Evolutionary conservation across 2,888 invertebrate genomes (phyloP), one percentile per base, ranked within the genome.

Genomic region (Tipula unca): DNA sequence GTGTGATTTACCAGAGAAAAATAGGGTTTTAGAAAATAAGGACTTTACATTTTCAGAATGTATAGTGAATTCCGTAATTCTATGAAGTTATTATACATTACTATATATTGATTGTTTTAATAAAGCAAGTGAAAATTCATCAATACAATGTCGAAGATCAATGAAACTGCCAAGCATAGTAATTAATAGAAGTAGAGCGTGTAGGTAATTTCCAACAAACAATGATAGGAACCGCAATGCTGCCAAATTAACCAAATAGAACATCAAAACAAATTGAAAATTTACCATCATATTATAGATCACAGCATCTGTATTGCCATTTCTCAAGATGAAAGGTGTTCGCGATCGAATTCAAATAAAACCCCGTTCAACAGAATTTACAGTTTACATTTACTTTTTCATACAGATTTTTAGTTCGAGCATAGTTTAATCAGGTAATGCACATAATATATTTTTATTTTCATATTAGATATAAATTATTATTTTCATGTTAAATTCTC

Each of bases 1-100:
- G 87, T 93, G 94, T 88, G 95, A 95, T 86, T 96, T 96, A 91
- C 95, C 95, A 87, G 95, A 95, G 87, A 96, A 96, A 90, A 93
- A 94, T 86, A 95, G 95, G 94, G 96, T 96, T 89, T 90, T 96
- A 85, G 94, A 94, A 86, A 93, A 93, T 88, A 94, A 94, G 90
- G 94, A 93, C 88, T 91, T 93, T 85, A 89, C 92, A 39, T 93
- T 93, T 85, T 91, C 92, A 87, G 94, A 91, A 87, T 91, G 93
- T n/a, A n/a, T 89, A 92, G 93, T 86, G 93, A 93, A 88, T 93
- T 93, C 88, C 88, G 90, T 87, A 93, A 93, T 90, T 92, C 93
- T 85, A 93, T 93, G 89, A 92, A 83, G 93, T 93, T 87, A 93
- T 92, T 90, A 93, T n/a, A n/a, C n/a, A n/a, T n/a, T n/a, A n/a